phyloP scores from a whole-genome alignment of 2,113 vertebrate genomes.

The Carassius auratus region DNA sequence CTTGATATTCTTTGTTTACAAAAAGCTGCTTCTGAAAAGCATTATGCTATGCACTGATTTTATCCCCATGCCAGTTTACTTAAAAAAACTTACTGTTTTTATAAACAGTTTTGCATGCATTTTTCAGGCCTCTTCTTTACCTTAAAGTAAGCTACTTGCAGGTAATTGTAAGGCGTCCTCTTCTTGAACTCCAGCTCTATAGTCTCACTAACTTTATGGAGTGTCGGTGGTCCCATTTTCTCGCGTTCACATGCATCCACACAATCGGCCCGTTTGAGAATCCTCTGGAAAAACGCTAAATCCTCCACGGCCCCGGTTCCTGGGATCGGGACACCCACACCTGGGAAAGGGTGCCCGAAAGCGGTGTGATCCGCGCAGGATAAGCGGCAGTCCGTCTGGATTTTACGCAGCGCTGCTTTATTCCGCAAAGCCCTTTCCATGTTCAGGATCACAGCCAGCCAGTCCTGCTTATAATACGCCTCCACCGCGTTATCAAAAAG shows the following conservation, averaged over 20 bases:
- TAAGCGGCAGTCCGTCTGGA: conserved; percentile 79
- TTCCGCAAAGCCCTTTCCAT: conserved; percentile 91
- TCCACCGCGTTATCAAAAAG: conserved; percentile 88
- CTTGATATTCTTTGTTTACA: not conserved
- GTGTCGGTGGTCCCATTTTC: conserved; percentile 72
- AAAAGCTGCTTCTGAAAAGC: no score
- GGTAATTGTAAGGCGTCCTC: conserved; percentile 92
- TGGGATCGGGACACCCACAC: conserved; percentile 66
- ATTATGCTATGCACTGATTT: not conserved
- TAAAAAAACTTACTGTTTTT: no score
- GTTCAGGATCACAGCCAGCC: conserved; percentile 87
- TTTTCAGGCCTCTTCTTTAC: conserved; percentile 64
- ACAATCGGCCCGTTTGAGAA: conserved; percentile 86
- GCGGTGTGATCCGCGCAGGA: conserved; percentile 77
- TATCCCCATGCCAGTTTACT: no score
- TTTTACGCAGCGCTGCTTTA: conserved; percentile 77
- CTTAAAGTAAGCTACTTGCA: conserved; percentile 97
- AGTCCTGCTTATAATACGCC: conserved; percentile 87
- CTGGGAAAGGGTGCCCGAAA: conserved; percentile 63
- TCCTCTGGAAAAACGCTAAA: conserved; percentile 82
- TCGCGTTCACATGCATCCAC: conserved; percentile 80
- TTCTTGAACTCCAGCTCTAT: conserved; percentile 88
- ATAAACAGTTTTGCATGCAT: not conserved
- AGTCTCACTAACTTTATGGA: conserved; percentile 78
- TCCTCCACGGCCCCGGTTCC: conserved; percentile 78